Percentiles rank a stretch among this genome's conserved stretches.
These are phyloP conservation scores for Zosterops hypoxanthus DNA, from an alignment of 2,113 vertebrate species.

Conservation along the genomic window DNA sequence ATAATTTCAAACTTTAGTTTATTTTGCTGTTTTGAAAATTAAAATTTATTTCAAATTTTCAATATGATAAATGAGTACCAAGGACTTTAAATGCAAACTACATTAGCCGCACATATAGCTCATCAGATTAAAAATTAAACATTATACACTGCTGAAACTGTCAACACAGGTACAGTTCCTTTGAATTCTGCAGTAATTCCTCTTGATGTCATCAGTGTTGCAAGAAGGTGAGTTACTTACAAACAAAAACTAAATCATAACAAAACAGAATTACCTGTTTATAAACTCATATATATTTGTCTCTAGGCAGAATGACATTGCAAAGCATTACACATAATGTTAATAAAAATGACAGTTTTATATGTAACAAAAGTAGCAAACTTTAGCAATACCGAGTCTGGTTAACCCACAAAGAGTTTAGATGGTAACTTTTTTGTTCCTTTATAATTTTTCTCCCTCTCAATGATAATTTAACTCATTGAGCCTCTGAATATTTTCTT, in stretches of 20 bases:
- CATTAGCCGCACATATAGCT: slow-evolving; percentile 10
- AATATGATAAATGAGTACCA: neutral
- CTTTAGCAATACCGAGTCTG: neutral
- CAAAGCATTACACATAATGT: neutral
- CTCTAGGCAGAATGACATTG: slow-evolving; percentile 50
- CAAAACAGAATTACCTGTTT: slow-evolving; percentile 53
- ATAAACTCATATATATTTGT: slow-evolving; percentile 53
- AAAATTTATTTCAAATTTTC: neutral
- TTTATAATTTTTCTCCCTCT: neutral
- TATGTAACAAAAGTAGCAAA: neutral
- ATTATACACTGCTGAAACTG: neutral
- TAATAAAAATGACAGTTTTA: slow-evolving; percentile 38
- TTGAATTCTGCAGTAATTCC: slow-evolving; percentile 53
- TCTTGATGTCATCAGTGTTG: slow-evolving; percentile 50
- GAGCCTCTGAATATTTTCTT: neutral
- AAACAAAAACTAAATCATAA: slow-evolving; percentile 59
- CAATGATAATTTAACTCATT: neutral
- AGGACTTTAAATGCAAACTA: neutral
- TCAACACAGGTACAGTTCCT: slow-evolving; percentile 15
- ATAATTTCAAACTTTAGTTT: neutral
- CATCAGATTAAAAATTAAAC: slow-evolving; percentile 63
- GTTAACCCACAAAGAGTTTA: neutral
- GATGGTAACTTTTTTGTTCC: neutral
- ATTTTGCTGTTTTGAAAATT: neutral
- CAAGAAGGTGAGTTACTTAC: slow-evolving; percentile 47